A percentile compares a stretch with the other conserved stretches of the same genome.
These are phyloP conservation scores for Lerema accius DNA, from an alignment of 1,140 invertebrate species.

Conservation along the genomic window DNA sequence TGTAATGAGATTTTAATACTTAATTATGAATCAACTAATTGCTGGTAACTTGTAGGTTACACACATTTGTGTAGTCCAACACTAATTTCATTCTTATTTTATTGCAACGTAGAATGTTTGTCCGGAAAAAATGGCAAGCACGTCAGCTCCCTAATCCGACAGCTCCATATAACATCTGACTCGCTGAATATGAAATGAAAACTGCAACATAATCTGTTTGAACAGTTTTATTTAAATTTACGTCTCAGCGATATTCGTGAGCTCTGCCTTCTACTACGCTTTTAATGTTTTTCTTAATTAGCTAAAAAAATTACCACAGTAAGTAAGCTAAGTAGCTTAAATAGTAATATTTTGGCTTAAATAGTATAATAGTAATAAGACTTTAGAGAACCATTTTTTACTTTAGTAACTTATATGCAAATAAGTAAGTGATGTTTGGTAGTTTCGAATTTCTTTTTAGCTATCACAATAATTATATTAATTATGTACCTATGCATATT, in stretches of 20 bases:
- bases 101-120: neutral
- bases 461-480: too few relatives aligned
- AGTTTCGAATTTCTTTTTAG: too few relatives aligned
- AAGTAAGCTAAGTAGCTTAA: neutral
- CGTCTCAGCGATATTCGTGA: neutral
- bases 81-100: neutral
- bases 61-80: too few relatives aligned
- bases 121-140: neutral
- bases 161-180: slow-evolving; percentile 5
- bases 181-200: slow-evolving; percentile 27
- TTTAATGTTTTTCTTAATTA: slow-evolving; percentile 1
- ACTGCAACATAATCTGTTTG: slow-evolving; percentile 22
- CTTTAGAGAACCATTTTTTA: too few relatives aligned
- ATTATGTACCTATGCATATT: too few relatives aligned
- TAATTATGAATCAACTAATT: too few relatives aligned
- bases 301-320: neutral
- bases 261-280: slow-evolving; percentile 7
- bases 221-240: slow-evolving; percentile 31
- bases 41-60: too few relatives aligned
- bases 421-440: too few relatives aligned
- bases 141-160: neutral
- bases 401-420: too few relatives aligned
- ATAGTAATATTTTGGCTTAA: too few relatives aligned
- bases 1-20: too few relatives aligned
- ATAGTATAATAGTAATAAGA: too few relatives aligned